phyloP scores from a whole-genome alignment of 2,888 invertebrate species.

The Drosophila planitibia region DNA sequence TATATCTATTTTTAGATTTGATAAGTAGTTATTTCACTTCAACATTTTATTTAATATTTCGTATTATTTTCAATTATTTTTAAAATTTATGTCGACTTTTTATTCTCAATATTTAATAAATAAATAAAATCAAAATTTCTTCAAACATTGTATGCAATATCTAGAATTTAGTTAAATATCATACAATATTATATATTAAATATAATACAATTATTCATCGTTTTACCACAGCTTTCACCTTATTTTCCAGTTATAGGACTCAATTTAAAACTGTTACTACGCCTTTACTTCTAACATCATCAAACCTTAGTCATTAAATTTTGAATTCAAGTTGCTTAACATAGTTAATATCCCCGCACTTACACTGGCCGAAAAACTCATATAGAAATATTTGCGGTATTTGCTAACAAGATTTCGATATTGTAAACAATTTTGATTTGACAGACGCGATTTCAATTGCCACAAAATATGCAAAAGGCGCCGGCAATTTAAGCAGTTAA shows the following conservation, averaged over 20 bases:
- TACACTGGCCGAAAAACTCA: not conserved
- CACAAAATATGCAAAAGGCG: slow-evolving; percentile 44
- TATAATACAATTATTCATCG: not conserved
- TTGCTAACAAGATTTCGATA: slow-evolving; percentile 66
- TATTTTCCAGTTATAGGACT: too few relatives aligned
- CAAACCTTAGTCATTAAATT: not conserved
- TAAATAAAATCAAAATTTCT: not conserved
- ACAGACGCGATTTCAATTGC: slow-evolving; percentile 60
- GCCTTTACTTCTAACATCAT: not conserved
- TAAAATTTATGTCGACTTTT: not conserved
- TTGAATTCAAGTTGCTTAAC: not conserved
- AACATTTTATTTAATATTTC: not conserved
- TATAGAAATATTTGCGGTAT: slow-evolving; percentile 55
- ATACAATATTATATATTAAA: not conserved
- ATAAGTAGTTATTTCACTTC: not conserved
- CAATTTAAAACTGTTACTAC: not conserved
- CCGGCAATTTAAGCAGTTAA: slow-evolving; percentile 36
- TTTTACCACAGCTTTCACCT: not conserved
- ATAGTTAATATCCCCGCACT: not conserved
- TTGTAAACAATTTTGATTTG: slow-evolving; percentile 68
- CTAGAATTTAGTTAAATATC: not conserved
- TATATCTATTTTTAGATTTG: not conserved
- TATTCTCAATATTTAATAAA: not conserved
- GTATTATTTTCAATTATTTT: not conserved
- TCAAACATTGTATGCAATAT: not conserved